Conservation (phyloP, 2,888 invertebrate genomes). For the Epirrita christyi region DNA sequence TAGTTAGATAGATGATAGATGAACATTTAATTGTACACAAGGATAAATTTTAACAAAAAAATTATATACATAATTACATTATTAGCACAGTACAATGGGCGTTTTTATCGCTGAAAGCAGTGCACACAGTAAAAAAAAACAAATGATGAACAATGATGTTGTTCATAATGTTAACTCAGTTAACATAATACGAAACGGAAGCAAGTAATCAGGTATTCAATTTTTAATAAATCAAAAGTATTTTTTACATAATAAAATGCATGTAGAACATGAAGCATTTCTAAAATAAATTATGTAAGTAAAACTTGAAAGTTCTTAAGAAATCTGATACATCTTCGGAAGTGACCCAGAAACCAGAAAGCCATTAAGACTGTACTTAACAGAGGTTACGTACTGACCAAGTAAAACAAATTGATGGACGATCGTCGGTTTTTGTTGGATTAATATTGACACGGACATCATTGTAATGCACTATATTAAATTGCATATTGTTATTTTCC, state of each 20-base stretch:
- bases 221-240: background rate
- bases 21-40: too few relatives aligned
- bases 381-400: background rate
- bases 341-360: slow-evolving; percentile 17
- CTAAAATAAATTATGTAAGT: slow-evolving; percentile 10
- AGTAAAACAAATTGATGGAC: slow-evolving; percentile 1
- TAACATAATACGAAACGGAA: slow-evolving; percentile 8
- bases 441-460: slow-evolving; percentile 1
- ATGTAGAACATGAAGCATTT: background rate
- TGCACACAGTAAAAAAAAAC: too few relatives aligned
- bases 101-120: too few relatives aligned
- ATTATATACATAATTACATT: too few relatives aligned
- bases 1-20: too few relatives aligned
- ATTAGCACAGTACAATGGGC: too few relatives aligned
- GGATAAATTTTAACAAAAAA: too few relatives aligned
- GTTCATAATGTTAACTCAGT: slow-evolving; percentile 8
- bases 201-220: slow-evolving; percentile 3
- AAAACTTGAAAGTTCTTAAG: slow-evolving; percentile 21
- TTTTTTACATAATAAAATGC: background rate
- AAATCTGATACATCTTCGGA: slow-evolving; percentile 24
- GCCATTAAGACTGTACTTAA: background rate
- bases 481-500: slow-evolving; percentile 53
- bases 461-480: slow-evolving; percentile 1
- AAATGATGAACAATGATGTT: background rate
- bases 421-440: background rate